Conservation (phyloP, 1,140 invertebrate species). For the Eueides isabella region DNA sequence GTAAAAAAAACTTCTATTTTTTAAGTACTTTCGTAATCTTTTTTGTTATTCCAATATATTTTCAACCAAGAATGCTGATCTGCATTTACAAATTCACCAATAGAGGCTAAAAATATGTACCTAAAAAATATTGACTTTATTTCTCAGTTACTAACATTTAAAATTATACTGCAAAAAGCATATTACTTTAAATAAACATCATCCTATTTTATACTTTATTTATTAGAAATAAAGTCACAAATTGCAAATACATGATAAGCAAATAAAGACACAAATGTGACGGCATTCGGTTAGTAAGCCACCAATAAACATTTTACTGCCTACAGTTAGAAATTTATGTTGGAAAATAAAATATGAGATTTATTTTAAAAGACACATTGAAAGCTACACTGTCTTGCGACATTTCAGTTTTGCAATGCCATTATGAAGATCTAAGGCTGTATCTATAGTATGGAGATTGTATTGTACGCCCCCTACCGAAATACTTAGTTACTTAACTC, state of each 20-base stretch:
- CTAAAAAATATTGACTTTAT: neutral
- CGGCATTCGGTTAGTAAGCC: neutral
- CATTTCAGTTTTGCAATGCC: neutral
- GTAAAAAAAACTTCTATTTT: no score
- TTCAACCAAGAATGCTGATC: no score
- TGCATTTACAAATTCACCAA: neutral
- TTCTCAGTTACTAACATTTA: neutral
- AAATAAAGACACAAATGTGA: slow-evolving; percentile 2
- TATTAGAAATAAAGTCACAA: neutral
- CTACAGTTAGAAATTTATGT: neutral
- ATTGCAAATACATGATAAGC: neutral
- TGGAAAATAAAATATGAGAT: slow-evolving; percentile 10
- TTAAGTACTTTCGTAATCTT: no score
- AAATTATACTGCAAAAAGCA: neutral
- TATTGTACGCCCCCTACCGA: no score
- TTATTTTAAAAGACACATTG: neutral
- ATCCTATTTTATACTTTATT: neutral
- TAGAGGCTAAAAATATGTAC: neutral
- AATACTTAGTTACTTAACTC: no score
- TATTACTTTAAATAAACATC: neutral
- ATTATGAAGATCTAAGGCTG: neutral
- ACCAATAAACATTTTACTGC: slow-evolving; percentile 10
- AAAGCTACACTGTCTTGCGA: neutral
- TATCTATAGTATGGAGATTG: no score
- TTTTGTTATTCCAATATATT: no score